Conservation (phyloP, 1,140 invertebrate species). For the Belonocnema kinseyi region DNA sequence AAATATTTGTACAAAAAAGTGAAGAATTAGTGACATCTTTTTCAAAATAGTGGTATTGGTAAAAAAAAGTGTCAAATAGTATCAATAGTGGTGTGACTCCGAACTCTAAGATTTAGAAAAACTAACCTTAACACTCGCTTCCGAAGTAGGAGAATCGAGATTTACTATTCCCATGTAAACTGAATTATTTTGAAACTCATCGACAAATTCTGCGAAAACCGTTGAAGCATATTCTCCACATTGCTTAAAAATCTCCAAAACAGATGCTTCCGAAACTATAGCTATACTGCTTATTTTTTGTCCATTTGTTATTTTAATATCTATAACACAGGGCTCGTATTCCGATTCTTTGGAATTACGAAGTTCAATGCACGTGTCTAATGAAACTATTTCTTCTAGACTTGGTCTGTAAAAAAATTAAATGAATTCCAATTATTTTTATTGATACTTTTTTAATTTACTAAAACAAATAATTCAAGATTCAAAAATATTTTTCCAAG, state of each 20-base stretch:
- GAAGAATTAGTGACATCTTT: too few relatives aligned
- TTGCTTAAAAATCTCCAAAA: slow-evolving; percentile 74
- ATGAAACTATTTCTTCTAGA: slow-evolving; percentile 64
- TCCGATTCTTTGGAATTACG: slow-evolving; percentile 47
- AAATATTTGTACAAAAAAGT: too few relatives aligned
- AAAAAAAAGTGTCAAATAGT: too few relatives aligned
- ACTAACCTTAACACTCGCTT: slow-evolving; percentile 72
- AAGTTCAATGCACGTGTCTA: slow-evolving; percentile 65
- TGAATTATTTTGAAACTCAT: slow-evolving; percentile 68
- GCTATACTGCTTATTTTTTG: slow-evolving; percentile 65
- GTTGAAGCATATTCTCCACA: slow-evolving; percentile 72
- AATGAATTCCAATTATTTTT: too few relatives aligned
- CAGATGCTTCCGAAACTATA: slow-evolving; percentile 69
- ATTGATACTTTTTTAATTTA: too few relatives aligned
- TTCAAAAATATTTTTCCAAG: too few relatives aligned
- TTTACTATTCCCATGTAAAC: slow-evolving; percentile 65
- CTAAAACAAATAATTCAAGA: too few relatives aligned
- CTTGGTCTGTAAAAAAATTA: slow-evolving; percentile 53
- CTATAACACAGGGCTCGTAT: slow-evolving; percentile 61
- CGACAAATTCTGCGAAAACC: slow-evolving; percentile 67
- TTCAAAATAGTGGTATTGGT: too few relatives aligned
- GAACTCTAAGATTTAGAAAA: background rate
- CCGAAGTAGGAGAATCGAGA: slow-evolving; percentile 64
- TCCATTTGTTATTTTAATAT: slow-evolving; percentile 65
- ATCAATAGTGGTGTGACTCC: too few relatives aligned